Evolutionary conservation across 23 tunicate species (phyloP).

Genomic region (Trididemnum clinides): DNA sequence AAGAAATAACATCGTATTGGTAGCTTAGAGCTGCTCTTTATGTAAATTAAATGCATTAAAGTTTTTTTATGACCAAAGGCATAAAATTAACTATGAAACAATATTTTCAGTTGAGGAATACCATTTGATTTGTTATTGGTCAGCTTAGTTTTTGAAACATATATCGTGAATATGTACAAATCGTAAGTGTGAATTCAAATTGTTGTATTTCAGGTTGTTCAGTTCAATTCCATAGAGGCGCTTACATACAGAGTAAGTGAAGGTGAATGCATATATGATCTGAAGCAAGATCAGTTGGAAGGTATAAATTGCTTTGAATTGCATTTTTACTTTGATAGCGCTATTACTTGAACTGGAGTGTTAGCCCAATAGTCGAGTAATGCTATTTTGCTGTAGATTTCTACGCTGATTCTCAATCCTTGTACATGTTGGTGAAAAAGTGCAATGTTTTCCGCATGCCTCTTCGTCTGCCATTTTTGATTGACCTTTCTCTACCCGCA

Average conservation of each 20-base stretch:
- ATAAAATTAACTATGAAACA: no score
- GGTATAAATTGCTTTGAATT: not conserved
- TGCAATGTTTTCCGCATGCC: not conserved
- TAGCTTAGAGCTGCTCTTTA: no score
- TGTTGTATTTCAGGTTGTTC: conserved; percentile 9
- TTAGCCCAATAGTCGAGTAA: no score
- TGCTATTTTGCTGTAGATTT: conserved; percentile 38
- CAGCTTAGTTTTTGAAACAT: no score
- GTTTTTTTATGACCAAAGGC: no score
- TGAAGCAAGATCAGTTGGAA: not conserved
- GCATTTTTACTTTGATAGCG: not conserved
- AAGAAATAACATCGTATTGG: no score
- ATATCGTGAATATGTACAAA: no score
- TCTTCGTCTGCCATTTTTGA: conserved; percentile 21
- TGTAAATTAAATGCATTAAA: no score
- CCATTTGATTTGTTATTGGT: no score
- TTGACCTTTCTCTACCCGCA: conserved; percentile 27
- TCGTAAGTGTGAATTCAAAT: no score
- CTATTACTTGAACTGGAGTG: no score
- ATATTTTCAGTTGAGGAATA: no score
- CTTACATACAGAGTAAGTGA: not conserved
- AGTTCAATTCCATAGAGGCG: not conserved
- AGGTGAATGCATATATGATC: not conserved
- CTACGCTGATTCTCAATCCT: not conserved
- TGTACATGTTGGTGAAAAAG: conserved; percentile 9